Evolutionary conservation across 2,113 vertebrate species (phyloP).

Genomic region (Lucifuga dentata): DNA sequence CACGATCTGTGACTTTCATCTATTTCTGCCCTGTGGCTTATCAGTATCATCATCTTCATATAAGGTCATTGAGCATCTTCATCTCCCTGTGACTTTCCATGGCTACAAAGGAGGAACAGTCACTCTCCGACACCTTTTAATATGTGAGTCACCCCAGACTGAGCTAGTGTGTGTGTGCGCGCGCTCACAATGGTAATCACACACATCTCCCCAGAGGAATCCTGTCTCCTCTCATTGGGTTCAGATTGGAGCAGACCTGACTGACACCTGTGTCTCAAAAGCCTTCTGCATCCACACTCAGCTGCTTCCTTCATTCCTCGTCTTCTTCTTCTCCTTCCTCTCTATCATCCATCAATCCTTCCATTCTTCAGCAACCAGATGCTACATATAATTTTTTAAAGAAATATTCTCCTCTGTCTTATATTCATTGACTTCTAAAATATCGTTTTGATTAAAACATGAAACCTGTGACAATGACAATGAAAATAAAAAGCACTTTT

Average conservation of each 20-base stretch:
- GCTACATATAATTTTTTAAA: too few species aligned
- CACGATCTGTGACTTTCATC: too few species aligned
- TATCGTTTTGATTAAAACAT: too few species aligned
- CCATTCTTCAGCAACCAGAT: too few species aligned
- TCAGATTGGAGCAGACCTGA: slow-evolving; percentile 2
- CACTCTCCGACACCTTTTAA: slow-evolving; percentile 1
- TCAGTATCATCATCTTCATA: slow-evolving; percentile 4
- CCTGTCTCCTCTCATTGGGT: slow-evolving; percentile 9
- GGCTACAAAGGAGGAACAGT: slow-evolving; percentile 5
- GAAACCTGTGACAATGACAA: too few species aligned
- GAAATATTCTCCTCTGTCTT: too few species aligned
- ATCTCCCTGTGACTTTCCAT: not conserved
- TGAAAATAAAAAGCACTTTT: too few species aligned
- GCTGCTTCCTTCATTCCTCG: not conserved
- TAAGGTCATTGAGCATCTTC: not conserved
- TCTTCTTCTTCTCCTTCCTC: not conserved
- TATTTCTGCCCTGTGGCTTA: not conserved
- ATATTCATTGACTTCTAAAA: too few species aligned
- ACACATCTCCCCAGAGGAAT: slow-evolving; percentile 9
- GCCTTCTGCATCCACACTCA: not conserved
- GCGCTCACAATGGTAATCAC: not conserved
- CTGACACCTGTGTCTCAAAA: slow-evolving; percentile 3
- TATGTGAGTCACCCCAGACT: slow-evolving; percentile 36
- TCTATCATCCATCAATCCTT: too few species aligned
- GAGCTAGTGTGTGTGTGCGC: slow-evolving; percentile 11